Evolutionary conservation across 2,113 vertebrate species (phyloP), one percentile per base, ranked within the genome.

Genomic region (Atherinomorus stipes): DNA sequence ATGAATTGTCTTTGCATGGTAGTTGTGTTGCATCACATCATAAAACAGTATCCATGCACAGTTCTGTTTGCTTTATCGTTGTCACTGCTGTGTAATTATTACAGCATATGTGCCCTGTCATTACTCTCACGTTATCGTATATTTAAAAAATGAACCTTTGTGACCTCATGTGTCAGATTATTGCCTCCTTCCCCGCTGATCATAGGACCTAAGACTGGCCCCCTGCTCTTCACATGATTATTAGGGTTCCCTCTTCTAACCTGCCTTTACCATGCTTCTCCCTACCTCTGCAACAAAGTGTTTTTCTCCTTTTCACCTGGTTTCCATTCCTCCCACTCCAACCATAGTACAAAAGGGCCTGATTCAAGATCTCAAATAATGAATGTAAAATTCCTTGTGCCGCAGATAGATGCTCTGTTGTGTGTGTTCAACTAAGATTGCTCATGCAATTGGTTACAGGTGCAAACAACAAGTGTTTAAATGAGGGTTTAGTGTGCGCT

Each of bases 141-240:
- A n/a, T 45, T 57, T 53, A 34, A 76, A 75, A 63, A 65, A 74
- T 54, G n/a, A 68, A 63, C 25, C 50, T 49, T 31, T 53, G 37
- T 28, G 19, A 23, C 34, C 66, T 54, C 9, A 45, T 60, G 71
- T 81, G 62, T 58, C 64, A 71, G 11, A 72, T 53, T 51, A 31
- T 15, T 45, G 64, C 31, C 22, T 49, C 52, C 54, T 54, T 49
- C 18, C 8, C 40, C 40, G 4, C 40, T 42, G 40, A 11, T 42
- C 40, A n/a, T n/a, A n/a, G n/a, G n/a, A 31, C 28, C 28, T 31
- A 31, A 31, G 28, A 19, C 28, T 38, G 64, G 26, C 64, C 68
- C 51, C 15, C 47, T 59, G 64, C 51, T 42, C 59, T 0, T 4
- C 58, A 4, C 64, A 25, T 31, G 23, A 42, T 45, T 47, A 68